Percentiles rank a stretch among this genome's conserved stretches.
Conservation (phyloP, 2,113 vertebrate genomes). For the Micronisus gabar region DNA sequence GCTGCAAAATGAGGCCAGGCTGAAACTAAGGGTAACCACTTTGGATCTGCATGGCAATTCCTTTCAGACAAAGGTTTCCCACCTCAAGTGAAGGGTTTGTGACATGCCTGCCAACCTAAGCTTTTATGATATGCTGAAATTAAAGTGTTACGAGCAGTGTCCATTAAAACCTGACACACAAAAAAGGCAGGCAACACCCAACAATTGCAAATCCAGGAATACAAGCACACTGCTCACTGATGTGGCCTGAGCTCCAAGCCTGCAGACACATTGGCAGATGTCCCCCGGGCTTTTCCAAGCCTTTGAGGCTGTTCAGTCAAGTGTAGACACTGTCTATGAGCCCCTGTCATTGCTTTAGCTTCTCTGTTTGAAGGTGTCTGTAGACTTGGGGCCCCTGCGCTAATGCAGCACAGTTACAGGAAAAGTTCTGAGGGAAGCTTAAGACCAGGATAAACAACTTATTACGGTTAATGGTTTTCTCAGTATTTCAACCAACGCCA, state of each 20-base stretch:
- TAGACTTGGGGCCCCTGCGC: not conserved
- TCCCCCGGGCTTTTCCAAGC: not conserved
- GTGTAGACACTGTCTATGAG: not conserved
- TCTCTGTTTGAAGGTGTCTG: not conserved
- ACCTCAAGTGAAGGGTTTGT: not conserved
- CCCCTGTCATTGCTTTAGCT: not conserved
- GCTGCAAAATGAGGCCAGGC: not conserved
- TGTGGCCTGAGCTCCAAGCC: not conserved
- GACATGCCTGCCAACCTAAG: not conserved
- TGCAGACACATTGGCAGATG: not conserved
- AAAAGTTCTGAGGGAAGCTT: not conserved
- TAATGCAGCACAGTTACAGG: not conserved
- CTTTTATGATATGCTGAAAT: not conserved
- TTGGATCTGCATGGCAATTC: not conserved
- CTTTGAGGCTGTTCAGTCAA: constrained; percentile 27
- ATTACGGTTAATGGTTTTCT: not conserved
- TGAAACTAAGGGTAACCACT: not conserved
- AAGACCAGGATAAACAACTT: constrained; percentile 23
- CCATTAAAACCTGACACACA: not conserved
- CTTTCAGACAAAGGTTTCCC: not conserved
- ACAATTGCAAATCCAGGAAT: not conserved
- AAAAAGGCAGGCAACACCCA: not conserved
- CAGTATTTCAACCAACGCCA: not conserved
- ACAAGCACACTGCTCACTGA: not conserved
- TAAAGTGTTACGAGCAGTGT: not conserved